Percentiles rank a stretch among this genome's conserved stretches.
These are phyloP conservation scores for Diplodus sargus DNA, from an alignment of 2,797 vertebrate species.

Conservation along the genomic window DNA sequence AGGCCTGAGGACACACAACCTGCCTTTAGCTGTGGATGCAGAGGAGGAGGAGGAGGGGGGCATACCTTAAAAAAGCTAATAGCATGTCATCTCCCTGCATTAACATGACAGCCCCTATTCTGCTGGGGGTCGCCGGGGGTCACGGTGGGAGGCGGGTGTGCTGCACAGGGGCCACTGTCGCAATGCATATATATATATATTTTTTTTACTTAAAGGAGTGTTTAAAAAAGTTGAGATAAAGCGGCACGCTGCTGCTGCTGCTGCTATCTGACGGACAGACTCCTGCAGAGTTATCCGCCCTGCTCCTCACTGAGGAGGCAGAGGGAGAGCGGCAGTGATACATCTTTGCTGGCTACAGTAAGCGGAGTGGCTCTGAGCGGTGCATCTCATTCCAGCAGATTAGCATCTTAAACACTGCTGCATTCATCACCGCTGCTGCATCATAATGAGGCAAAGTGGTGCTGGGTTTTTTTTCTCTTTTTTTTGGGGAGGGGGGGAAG, in stretches of 20 bases:
- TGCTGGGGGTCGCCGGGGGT: constrained; percentile 67
- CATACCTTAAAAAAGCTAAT: constrained; percentile 91
- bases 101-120: constrained; percentile 85
- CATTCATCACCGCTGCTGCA: constrained; percentile 73
- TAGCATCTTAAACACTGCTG: constrained; percentile 78
- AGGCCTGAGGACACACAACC: constrained; percentile 80
- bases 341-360: constrained; percentile 73
- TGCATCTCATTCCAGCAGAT: constrained; percentile 79
- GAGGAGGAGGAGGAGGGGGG: constrained; percentile 70
- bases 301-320: constrained; percentile 36
- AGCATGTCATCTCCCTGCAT: constrained; percentile 89
- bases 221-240: constrained; percentile 72
- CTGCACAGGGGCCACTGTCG: constrained; percentile 47
- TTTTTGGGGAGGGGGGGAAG: not conserved
- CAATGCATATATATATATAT: constrained; percentile 56
- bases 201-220: constrained; percentile 38
- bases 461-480: constrained; percentile 37
- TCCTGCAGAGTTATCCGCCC: constrained; percentile 57
- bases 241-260: constrained; percentile 36
- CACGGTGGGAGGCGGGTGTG: constrained; percentile 31
- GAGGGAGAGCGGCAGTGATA: constrained; percentile 54
- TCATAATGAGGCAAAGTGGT: constrained; percentile 66
- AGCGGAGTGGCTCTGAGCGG: constrained; percentile 60
- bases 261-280: constrained; percentile 73
- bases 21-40: constrained; percentile 77